Evolutionary conservation across 2,888 invertebrate species (phyloP).

Genomic region (Cataglyphis rosenhaueri): DNA sequence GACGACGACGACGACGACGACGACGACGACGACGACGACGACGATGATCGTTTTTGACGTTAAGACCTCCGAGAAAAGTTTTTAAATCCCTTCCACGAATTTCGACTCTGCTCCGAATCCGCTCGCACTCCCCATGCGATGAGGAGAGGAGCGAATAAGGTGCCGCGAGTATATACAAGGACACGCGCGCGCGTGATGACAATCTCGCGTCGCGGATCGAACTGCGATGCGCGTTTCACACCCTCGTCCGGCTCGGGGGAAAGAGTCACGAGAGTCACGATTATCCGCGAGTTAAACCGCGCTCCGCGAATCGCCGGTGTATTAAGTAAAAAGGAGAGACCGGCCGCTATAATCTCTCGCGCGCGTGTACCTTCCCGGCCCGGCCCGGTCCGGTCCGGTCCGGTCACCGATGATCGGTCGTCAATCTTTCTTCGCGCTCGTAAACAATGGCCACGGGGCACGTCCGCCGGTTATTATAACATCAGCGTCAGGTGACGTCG

Average conservation of each 20-base stretch:
- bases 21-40: no score
- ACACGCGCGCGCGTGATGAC: conserved; percentile 49
- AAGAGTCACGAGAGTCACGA: background rate
- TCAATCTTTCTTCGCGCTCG: conserved; percentile 5
- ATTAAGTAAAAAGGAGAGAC: no score
- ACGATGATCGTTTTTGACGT: no score
- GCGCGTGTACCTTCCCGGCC: background rate
- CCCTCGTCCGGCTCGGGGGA: conserved; percentile 49
- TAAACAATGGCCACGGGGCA: conserved; percentile 35
- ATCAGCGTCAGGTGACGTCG: no score
- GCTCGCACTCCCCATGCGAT: no score
- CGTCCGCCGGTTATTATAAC: background rate
- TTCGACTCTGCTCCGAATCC: no score
- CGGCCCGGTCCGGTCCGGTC: background rate
- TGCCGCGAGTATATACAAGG: conserved; percentile 1
- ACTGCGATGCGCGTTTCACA: conserved; percentile 72
- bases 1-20: no score
- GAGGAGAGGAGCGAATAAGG: background rate
- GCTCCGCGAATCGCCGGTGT: background rate
- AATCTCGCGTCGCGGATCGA: conserved; percentile 66
- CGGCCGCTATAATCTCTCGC: background rate
- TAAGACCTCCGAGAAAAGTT: no score
- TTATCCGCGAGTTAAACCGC: no score
- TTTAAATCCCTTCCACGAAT: no score
- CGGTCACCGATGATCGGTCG: conserved; percentile 4